Conservation (phyloP, 1,140 invertebrate species). For the Charaxes varanes region DNA sequence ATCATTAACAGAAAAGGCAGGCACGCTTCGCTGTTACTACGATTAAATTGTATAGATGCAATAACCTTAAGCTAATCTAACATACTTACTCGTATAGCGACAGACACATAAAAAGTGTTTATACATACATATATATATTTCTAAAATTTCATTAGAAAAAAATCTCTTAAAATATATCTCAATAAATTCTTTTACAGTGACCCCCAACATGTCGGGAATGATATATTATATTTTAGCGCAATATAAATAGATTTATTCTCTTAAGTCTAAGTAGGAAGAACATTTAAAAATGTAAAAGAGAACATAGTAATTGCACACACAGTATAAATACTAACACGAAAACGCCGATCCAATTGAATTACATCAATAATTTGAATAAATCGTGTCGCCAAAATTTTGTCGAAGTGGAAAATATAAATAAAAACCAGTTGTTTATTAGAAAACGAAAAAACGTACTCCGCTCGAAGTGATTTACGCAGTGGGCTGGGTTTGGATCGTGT, state of each 20-base stretch:
- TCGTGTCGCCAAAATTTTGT: slow-evolving; percentile 1
- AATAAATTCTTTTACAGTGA: slow-evolving; percentile 55
- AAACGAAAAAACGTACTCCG: not conserved
- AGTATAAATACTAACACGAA: slow-evolving; percentile 37
- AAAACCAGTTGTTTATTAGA: slow-evolving; percentile 5
- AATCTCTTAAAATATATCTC: slow-evolving; percentile 73
- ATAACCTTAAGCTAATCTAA: slow-evolving; percentile 39
- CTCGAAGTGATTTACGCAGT: too few species aligned
- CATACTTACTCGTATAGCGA: slow-evolving; percentile 52
- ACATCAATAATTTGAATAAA: slow-evolving; percentile 14
- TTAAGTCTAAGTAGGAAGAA: slow-evolving; percentile 67
- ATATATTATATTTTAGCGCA: slow-evolving; percentile 53
- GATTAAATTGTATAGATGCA: slow-evolving; percentile 24
- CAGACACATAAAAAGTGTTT: slow-evolving; percentile 65
- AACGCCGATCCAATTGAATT: slow-evolving; percentile 16
- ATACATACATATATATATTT: slow-evolving; percentile 50
- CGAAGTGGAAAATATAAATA: not conserved
- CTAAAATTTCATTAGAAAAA: slow-evolving; percentile 66
- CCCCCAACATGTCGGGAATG: slow-evolving; percentile 30
- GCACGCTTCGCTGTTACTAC: slow-evolving; percentile 44
- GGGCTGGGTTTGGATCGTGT: too few species aligned
- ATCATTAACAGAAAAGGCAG: slow-evolving; percentile 47
- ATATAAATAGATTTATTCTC: slow-evolving; percentile 64
- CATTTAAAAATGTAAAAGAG: slow-evolving; percentile 59
- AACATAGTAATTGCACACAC: slow-evolving; percentile 66